These are phyloP conservation scores for Chloroclysta siterata DNA, from an alignment of 2,888 invertebrate species.

Conservation along the genomic window DNA sequence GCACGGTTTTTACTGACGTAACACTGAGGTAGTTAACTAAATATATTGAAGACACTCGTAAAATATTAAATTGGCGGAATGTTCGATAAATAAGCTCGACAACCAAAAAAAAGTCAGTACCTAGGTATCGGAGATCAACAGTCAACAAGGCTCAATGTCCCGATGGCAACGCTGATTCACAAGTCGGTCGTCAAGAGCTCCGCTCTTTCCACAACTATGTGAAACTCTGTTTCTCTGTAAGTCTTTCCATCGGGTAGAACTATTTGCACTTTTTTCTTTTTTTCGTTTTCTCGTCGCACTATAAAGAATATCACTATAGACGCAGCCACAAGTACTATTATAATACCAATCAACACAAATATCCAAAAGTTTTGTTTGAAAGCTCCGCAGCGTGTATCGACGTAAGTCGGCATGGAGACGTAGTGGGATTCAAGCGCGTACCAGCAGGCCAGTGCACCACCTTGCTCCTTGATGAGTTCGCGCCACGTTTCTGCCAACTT, in stretches of 20 bases:
- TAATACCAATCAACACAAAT: slow-evolving; percentile 74
- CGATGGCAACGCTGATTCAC: slow-evolving; percentile 57
- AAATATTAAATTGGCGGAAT: slow-evolving; percentile 40
- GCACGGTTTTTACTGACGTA: slow-evolving; percentile 59
- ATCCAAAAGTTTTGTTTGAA: slow-evolving; percentile 80
- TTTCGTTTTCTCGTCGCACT: slow-evolving; percentile 78
- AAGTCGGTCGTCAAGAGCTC: slow-evolving; percentile 93
- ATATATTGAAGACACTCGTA: slow-evolving; percentile 38
- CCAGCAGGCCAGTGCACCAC: slow-evolving; percentile 73
- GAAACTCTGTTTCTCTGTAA: slow-evolving; percentile 93
- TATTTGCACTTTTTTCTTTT: slow-evolving; percentile 87
- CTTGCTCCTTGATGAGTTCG: slow-evolving; percentile 62
- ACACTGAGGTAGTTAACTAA: slow-evolving; percentile 61
- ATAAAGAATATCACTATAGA: slow-evolving; percentile 77
- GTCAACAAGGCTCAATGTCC: slow-evolving; percentile 17
- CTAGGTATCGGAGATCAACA: slow-evolving; percentile 48
- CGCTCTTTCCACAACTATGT: slow-evolving; percentile 93
- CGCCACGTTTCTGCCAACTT: slow-evolving; percentile 71
- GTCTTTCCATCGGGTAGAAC: slow-evolving; percentile 93
- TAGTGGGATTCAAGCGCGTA: slow-evolving; percentile 69
- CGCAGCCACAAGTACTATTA: slow-evolving; percentile 76
- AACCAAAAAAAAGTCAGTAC: slow-evolving; percentile 26
- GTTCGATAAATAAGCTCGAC: slow-evolving; percentile 39
- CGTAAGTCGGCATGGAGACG: slow-evolving; percentile 70
- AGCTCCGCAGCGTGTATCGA: slow-evolving; percentile 71